phyloP scores from a whole-genome alignment of 1,140 invertebrate genomes.

The Zelostemma sp. region DNA sequence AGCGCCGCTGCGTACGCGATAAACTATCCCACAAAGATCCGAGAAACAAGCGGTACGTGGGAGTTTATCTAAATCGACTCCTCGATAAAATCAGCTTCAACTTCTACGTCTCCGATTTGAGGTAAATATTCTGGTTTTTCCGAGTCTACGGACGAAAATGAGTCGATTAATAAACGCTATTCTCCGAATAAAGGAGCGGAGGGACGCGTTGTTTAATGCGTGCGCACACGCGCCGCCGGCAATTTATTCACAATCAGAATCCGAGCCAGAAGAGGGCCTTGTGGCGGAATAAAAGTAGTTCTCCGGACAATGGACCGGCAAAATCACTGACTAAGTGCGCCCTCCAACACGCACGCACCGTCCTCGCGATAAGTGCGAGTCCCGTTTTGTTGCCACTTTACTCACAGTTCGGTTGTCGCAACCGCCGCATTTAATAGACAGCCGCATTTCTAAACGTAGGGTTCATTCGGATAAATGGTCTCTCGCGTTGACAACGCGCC shows the following conservation, averaged over 20 bases:
- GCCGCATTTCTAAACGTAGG: constrained; percentile 33
- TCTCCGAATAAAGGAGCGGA: constrained; percentile 25
- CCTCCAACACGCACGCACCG: constrained; percentile 27
- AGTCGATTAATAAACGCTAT: constrained; percentile 5
- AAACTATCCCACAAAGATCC: constrained; percentile 31
- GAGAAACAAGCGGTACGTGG: constrained; percentile 37
- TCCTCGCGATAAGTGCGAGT: constrained; percentile 33
- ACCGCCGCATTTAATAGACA: constrained; percentile 45
- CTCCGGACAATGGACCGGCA: constrained; percentile 29
- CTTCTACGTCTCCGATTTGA: no score
- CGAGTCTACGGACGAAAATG: no score
- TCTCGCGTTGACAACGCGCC: constrained; percentile 35
- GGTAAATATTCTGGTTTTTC: no score
- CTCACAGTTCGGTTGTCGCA: constrained; percentile 44
- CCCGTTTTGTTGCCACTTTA: constrained; percentile 51
- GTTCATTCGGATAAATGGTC: constrained; percentile 41
- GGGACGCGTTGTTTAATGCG: constrained; percentile 37
- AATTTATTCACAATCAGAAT: constrained; percentile 48
- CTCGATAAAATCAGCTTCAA: constrained; percentile 28
- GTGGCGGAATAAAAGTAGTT: constrained; percentile 42
- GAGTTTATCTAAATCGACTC: constrained; percentile 48
- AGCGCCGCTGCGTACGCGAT: constrained; percentile 28
- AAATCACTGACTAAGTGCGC: constrained; percentile 23
- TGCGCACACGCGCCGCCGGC: constrained; percentile 39
- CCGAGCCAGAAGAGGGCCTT: constrained; percentile 39